Conservation (phyloP, 2,888 invertebrate species). For the Eupithecia tripunctaria region DNA sequence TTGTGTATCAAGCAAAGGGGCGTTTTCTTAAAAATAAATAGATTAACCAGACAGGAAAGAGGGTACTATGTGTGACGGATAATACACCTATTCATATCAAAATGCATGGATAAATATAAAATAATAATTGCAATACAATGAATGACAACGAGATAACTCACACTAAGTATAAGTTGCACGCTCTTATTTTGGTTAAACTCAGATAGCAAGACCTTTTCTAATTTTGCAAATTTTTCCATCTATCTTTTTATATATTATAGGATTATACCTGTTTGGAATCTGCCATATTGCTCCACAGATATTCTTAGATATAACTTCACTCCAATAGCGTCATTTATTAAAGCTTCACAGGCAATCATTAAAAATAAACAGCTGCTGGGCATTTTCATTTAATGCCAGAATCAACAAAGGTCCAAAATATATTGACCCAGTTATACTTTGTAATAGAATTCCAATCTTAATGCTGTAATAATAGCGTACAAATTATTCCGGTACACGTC, state of each 20-base stretch:
- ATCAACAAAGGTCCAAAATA: slow-evolving; percentile 18
- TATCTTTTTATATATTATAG: background rate
- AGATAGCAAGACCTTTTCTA: background rate
- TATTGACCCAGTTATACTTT: slow-evolving; percentile 24
- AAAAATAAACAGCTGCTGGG: background rate
- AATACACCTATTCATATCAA: background rate
- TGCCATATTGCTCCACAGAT: no score
- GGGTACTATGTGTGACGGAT: background rate
- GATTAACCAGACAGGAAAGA: background rate
- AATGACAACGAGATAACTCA: no score
- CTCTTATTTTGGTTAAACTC: no score
- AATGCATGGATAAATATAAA: background rate
- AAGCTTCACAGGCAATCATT: background rate
- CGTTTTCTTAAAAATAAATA: background rate
- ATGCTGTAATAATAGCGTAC: slow-evolving; percentile 21
- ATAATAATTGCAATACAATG: background rate
- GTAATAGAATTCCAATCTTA: slow-evolving; percentile 22
- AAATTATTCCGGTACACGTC: slow-evolving; percentile 35
- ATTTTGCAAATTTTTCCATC: background rate
- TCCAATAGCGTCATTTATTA: background rate
- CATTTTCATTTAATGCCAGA: slow-evolving; percentile 17
- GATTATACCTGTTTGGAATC: no score
- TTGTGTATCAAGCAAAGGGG: background rate
- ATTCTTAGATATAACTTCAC: no score
- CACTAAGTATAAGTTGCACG: no score